Conservation (phyloP, 2,113 vertebrate genomes). For the Haemorhous mexicanus region DNA sequence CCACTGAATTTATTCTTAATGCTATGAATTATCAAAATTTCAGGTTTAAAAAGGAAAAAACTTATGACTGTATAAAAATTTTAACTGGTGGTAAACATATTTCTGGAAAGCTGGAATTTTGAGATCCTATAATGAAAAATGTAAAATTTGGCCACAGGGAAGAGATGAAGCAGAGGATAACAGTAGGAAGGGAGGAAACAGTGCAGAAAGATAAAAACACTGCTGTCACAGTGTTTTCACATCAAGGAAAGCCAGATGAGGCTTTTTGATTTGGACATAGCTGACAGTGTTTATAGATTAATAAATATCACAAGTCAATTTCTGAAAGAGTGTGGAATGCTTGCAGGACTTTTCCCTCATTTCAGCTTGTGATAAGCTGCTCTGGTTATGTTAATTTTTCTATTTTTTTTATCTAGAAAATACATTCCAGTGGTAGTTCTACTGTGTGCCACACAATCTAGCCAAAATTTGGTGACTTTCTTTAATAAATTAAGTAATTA, state of each 20-base stretch:
- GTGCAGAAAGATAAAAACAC: not conserved
- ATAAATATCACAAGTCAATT: not conserved
- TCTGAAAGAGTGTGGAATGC: not conserved
- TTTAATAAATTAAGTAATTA: not conserved
- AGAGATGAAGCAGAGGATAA: not conserved
- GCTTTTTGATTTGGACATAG: not conserved
- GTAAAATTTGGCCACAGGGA: not conserved
- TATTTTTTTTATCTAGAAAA: not conserved
- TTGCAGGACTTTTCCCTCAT: not conserved
- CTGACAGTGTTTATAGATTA: not conserved
- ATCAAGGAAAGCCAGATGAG: not conserved
- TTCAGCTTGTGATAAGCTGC: not conserved
- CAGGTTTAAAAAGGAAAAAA: not conserved
- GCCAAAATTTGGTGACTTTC: not conserved
- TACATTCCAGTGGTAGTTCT: not conserved
- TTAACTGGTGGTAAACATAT: accelerated
- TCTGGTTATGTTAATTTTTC: not conserved
- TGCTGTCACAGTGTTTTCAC: not conserved
- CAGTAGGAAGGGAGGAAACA: not conserved
- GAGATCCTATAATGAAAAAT: not conserved
- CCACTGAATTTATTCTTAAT: not conserved
- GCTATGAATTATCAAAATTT: not conserved
- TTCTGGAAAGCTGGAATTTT: not conserved
- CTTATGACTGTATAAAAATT: not conserved
- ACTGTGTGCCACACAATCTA: not conserved